Percentiles rank a stretch among this genome's conserved stretches.
These are phyloP conservation scores for Ceratotherium simum DNA, from an alignment of 2,113 vertebrate species.

Conservation along the genomic window DNA sequence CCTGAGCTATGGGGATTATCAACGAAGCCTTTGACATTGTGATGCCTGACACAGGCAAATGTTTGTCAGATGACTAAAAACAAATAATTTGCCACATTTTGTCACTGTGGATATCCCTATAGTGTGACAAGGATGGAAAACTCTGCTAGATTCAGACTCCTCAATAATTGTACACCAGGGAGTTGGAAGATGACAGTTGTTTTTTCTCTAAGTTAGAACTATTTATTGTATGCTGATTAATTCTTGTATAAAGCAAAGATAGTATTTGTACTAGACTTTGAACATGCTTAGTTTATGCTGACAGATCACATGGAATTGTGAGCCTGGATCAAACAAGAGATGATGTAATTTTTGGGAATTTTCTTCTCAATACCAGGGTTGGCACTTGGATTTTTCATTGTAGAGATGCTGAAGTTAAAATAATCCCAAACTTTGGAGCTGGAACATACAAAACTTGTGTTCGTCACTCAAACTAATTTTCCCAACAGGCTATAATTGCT, in stretches of 20 bases:
- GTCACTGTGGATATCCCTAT: neutral
- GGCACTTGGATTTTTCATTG: neutral
- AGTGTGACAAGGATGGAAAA: neutral
- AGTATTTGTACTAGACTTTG: neutral
- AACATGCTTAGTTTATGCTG: neutral
- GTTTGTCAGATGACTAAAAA: neutral
- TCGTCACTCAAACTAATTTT: constrained; percentile 63
- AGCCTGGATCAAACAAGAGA: neutral
- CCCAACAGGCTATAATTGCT: constrained; percentile 43
- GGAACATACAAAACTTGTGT: neutral
- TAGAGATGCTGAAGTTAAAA: constrained; percentile 24
- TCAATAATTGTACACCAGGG: neutral
- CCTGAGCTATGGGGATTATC: neutral
- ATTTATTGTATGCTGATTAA: neutral
- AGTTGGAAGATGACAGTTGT: neutral
- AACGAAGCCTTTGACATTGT: neutral
- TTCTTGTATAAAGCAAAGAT: neutral
- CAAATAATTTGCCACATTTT: neutral
- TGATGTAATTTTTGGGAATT: neutral
- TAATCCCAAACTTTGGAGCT: neutral
- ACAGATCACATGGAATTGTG: neutral
- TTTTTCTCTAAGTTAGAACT: neutral
- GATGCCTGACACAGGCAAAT: neutral
- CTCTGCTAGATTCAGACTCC: neutral
- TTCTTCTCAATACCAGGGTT: neutral